A percentile compares a stretch with the other conserved stretches of the same genome.
These are phyloP conservation scores for Hypolimnas misippus DNA, from an alignment of 2,888 invertebrate species.

Conservation along the genomic window DNA sequence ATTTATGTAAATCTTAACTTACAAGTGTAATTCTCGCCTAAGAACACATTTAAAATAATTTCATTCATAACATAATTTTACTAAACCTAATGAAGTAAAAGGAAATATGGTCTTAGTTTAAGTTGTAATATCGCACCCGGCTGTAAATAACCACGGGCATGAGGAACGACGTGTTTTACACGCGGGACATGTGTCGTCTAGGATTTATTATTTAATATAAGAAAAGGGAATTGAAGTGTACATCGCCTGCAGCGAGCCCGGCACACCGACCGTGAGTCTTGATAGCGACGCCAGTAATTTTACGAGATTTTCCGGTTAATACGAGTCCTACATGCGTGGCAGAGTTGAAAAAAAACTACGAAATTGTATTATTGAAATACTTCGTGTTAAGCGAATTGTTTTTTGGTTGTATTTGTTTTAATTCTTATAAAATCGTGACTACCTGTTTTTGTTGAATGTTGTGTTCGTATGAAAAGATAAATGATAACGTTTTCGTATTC, in stretches of 20 bases:
- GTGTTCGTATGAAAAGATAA: no score
- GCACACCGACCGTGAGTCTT: conserved; percentile 29
- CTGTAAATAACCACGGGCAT: conserved; percentile 31
- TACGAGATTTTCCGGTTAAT: conserved; percentile 25
- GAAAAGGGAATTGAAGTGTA: conserved; percentile 42
- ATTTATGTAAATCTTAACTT: no score
- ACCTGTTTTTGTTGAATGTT: no score
- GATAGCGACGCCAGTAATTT: conserved; percentile 27
- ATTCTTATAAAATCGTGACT: no score
- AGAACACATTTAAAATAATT: no score
- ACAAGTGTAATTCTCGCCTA: no score
- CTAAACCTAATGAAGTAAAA: neutral
- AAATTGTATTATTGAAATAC: conserved; percentile 8
- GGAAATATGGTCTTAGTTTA: neutral
- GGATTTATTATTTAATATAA: conserved; percentile 51
- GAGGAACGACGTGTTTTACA: conserved; percentile 45
- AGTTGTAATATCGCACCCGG: conserved; percentile 26
- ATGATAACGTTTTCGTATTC: no score
- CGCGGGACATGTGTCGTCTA: conserved; percentile 44
- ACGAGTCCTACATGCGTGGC: conserved; percentile 21
- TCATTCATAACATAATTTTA: neutral
- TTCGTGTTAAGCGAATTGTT: neutral
- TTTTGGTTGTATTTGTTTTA: no score
- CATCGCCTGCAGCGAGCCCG: conserved; percentile 25
- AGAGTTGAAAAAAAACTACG: conserved; percentile 15